Evolutionary conservation across 1,140 invertebrate genomes (phyloP), one percentile per base, ranked within the genome.

Genomic region (Drosophila athabasca): DNA sequence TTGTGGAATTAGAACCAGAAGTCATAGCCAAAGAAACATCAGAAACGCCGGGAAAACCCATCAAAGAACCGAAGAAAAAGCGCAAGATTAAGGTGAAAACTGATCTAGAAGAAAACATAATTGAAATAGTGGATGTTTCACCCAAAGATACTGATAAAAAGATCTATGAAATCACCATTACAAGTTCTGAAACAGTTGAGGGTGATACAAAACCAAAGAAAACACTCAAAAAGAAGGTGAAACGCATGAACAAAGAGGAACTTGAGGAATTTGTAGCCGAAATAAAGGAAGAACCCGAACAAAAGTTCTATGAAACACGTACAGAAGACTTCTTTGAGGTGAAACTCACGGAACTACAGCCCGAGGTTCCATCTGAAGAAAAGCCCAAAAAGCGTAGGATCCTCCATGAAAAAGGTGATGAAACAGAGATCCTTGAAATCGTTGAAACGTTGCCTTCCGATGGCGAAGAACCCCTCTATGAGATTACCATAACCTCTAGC

Each of bases 71-170:
- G 6, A 91, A 87, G 49, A 92, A 91, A 57, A 93, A 92, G 60
- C 83, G 89, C 4, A 91, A 91, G 51, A 76, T 93, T 15, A 92
- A 92, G 61, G 90, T 91, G 43, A 90, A 90, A 64, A 91, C 90
- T 22, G 83, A 84, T 45, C 59, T 73, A 6, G 92, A 92, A 61
- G 88, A 92, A 53, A 82, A 93, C 67, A 60, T 89, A 3, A 90
- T 92, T 22, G 92, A 92, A 76, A 92, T 92, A 19, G 68, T 90
- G 2, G 91, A 91, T 62, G 54, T 90, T 29, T 76, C 92, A 62
- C 78, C 92, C 44, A 84, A 80, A 53, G 79, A 65, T 22, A 53
- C 39, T 13, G 68, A 75, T 9, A 76, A 85, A 6, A 69, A 62
- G 50, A 41, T 70, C 2, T 88, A 77, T 19, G 76, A 88, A 65